Base-by-base conservation (phyloP, 2,797 vertebrate species). In the Arrhamphus sclerolepis region DNA sequence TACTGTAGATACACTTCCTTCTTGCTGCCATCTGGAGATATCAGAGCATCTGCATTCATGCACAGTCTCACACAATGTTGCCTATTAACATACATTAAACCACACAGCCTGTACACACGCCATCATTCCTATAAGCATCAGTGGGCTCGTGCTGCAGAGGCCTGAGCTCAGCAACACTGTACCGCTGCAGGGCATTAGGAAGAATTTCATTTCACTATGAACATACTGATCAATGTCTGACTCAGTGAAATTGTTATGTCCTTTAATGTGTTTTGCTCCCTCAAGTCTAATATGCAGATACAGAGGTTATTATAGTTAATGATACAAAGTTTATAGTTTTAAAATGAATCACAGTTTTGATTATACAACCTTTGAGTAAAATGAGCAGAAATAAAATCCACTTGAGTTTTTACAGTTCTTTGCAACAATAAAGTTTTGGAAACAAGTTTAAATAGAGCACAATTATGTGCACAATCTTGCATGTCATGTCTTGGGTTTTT, bases 11-110 rank as follows among this genome's bases (percentile, higher is more conserved):
- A 16, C 56, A 16, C 67, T 58, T 75, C 51, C 71, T 58, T 51
- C 74, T 71, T 48, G 24, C 54, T 28, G 66, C 89, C 90, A 90
- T 92, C 89, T 92, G 89, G 83, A 80, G 65, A 48, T 58, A 67
- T 58, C 31, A 34, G 47, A 56, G 46, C 38, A 39, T 72, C 69
- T 70, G 53, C 75, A 47, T 59, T 69, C 53, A 24, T 56, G 58
- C 70, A 51, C 41, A 38, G 22, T 7, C 50, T 0, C 34, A n/a
- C 72, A 60, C 42, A 50, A 0, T 67, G 53, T 18, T 24, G 16
- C 66, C 72, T 70, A 82, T 84, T 81, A 80, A 82, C 78, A 80
- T 73, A 77, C 57, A 83, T 79, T 78, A 77, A 76, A 81, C 38
- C 69, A 70, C 58, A 53, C 60, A 47, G 54, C 34, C 43, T 69